phyloP scores from a whole-genome alignment of 2,888 invertebrate species.

The Leptothorax acervorum region DNA sequence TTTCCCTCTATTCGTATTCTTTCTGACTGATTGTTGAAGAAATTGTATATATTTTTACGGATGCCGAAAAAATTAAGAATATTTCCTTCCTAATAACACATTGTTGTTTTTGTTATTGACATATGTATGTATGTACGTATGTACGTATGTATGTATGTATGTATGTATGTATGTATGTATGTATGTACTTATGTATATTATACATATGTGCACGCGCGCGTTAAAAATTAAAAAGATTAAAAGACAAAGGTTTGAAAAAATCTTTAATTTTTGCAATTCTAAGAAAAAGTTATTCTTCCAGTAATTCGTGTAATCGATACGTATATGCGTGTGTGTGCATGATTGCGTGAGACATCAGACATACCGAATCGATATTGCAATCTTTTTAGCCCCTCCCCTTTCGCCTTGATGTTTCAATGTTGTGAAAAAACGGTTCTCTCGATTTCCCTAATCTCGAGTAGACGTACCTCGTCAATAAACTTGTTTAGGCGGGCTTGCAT shows the following conservation, averaged over 20 bases:
- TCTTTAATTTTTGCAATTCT: not conserved
- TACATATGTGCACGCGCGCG: not conserved
- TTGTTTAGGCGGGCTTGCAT: conserved; percentile 95
- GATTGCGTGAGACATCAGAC: not conserved
- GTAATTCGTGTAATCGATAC: not conserved
- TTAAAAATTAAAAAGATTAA: not conserved
- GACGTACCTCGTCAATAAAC: conserved; percentile 94
- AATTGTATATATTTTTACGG: not conserved
- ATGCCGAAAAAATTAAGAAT: not conserved
- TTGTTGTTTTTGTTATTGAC: not conserved
- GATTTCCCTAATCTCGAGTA: conserved; percentile 86
- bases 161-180: too few species aligned
- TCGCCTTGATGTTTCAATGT: conserved; percentile 74
- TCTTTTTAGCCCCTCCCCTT: not conserved
- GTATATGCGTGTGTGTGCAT: not conserved
- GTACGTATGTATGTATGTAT: too few species aligned
- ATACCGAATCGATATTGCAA: not conserved
- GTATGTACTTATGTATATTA: too few species aligned
- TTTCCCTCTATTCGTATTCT: not conserved
- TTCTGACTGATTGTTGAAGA: not conserved
- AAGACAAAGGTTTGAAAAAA: not conserved
- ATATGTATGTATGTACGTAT: not conserved
- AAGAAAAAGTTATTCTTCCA: not conserved
- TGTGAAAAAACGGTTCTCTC: conserved; percentile 66
- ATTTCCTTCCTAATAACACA: not conserved